Conservation (phyloP, 2,888 invertebrate species). For the Mythimna pallens region DNA sequence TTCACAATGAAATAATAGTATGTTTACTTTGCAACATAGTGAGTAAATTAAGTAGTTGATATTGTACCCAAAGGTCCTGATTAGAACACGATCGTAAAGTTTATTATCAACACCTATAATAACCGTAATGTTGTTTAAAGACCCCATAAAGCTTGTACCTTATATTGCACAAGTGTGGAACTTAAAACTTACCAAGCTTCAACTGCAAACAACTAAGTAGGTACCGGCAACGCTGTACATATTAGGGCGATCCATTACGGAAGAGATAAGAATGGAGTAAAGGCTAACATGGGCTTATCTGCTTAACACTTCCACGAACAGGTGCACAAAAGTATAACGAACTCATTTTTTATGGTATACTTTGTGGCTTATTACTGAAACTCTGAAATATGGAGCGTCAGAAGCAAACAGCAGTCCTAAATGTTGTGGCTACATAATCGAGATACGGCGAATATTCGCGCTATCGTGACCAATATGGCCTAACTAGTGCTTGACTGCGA, state of each 20-base stretch:
- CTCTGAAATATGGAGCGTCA: neutral
- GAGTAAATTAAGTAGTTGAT: constrained; percentile 52
- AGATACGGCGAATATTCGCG: too few species aligned
- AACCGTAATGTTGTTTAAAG: constrained; percentile 26
- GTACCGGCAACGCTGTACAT: constrained; percentile 40
- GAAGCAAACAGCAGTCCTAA: neutral
- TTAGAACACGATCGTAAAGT: constrained; percentile 36
- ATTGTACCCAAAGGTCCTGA: constrained; percentile 35
- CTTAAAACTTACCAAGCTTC: constrained; percentile 22
- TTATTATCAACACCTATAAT: constrained; percentile 32
- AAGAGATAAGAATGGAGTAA: constrained; percentile 80
- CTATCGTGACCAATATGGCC: too few species aligned
- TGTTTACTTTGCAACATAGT: constrained; percentile 47
- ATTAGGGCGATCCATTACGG: constrained; percentile 65
- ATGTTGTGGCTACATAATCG: neutral
- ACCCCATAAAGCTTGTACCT: neutral
- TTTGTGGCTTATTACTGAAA: constrained; percentile 64
- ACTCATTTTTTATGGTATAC: constrained; percentile 64
- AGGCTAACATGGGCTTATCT: constrained; percentile 70
- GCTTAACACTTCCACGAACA: constrained; percentile 55
- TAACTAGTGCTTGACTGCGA: too few species aligned
- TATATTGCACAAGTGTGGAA: constrained; percentile 3
- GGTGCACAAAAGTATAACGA: constrained; percentile 63
- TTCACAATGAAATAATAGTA: constrained; percentile 51
- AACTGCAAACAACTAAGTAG: constrained; percentile 35